Base-by-base conservation (phyloP, 2,797 vertebrate genomes). In the Lutjanus argentimaculatus region DNA sequence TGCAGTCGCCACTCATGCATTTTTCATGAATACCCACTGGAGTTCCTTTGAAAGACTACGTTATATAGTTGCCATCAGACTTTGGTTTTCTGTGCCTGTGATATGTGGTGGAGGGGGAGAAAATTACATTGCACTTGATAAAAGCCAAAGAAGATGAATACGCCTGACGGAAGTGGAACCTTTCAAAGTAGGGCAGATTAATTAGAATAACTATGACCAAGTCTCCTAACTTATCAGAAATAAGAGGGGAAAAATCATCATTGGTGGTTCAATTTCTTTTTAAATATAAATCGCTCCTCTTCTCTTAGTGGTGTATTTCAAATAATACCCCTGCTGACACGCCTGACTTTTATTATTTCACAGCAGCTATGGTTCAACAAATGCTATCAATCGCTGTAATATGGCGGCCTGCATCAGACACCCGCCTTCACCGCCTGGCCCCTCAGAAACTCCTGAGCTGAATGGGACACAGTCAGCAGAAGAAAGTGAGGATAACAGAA, bases 21-120 rank as follows among this genome's bases (percentile, higher is more conserved):
- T 94, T 96, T 96, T 95, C 92, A 95, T 95, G 91, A 89, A 91
- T 87, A 89, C 79, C 79, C 90, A 89, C 68, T 85, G 85, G 88
- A 91, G 88, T 85, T 89, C 75, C 88, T 91, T 91, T 90, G 89
- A 91, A 89, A 86, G 77, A 85, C 87, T 53, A 17, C 8, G 17
- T 83, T 92, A 83, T 86, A 76, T 86, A 88, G 82, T 82, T 74
- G 7, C 83, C 85, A 87, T 89, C 88, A 85, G 73, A 87, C 67
- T 92, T 91, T 59, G 79, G 84, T 83, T 84, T 30, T 88, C 82
- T 82, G 75, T 55, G 86, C 72, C 75, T 90, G 87, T 87, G 88
- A 89, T 92, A 78, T 81, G 87, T 84, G 79, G 87, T 15, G 8
- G 75, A 87, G 72, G 61, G 30, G 79, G 58, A 88, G 85, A 86